Evolutionary conservation across 2,888 invertebrate genomes (phyloP).

Genomic region (Hypselothyrea guttata): DNA sequence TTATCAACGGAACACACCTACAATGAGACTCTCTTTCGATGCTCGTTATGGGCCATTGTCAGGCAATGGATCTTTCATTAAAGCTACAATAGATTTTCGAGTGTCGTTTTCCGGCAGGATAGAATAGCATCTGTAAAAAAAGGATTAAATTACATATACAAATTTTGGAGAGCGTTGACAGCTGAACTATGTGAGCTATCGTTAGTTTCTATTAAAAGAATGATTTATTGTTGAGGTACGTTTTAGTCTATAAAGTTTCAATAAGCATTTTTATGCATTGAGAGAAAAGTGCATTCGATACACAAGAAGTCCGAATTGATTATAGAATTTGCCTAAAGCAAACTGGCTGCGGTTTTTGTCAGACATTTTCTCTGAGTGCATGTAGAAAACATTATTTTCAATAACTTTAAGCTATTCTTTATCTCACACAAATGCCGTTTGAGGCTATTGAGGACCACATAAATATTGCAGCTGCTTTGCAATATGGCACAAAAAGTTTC

Average conservation of each 20-base stretch:
- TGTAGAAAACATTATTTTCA: constrained; percentile 4
- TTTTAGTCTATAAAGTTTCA: constrained; percentile 8
- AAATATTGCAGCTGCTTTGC: constrained; percentile 34
- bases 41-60: constrained; percentile 35
- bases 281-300: too few relatives aligned
- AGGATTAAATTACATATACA: constrained; percentile 48
- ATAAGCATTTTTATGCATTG: too few relatives aligned
- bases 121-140: constrained; percentile 12
- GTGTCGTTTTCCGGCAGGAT: constrained; percentile 55
- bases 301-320: too few relatives aligned
- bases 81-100: constrained; percentile 40
- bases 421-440: constrained; percentile 28
- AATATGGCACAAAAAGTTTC: constrained; percentile 59
- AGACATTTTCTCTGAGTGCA: too few relatives aligned
- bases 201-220: constrained; percentile 19
- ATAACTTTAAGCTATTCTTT: constrained; percentile 16
- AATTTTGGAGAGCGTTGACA: constrained; percentile 39
- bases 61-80: constrained; percentile 29
- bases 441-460: constrained; percentile 35
- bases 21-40: constrained; percentile 9
- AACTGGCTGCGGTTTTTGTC: too few relatives aligned
- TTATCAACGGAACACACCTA: constrained; percentile 64
- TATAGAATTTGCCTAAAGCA: too few relatives aligned
- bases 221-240: constrained; percentile 38
- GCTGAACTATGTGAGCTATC: constrained; percentile 21